Evolutionary conservation across 2,888 invertebrate species (phyloP), one percentile per base, ranked within the genome.

Genomic region (Aleiodes alternator): DNA sequence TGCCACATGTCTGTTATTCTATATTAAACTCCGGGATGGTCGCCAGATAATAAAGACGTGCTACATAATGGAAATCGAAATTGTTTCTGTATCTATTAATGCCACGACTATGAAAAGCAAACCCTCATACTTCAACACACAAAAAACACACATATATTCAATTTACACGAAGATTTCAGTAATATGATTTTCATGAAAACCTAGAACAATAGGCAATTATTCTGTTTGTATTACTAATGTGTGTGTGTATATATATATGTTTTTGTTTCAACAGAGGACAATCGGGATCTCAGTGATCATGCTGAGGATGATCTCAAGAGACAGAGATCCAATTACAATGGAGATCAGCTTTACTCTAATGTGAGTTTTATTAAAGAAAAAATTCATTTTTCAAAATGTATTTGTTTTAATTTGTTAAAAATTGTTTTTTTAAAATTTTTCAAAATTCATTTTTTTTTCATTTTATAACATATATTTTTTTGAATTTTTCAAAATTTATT

Each of bases 271-370:
- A 61, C 93, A 95, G 96, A 96, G 90, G 96, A 97, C 89, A 96
- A 96, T 90, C 93, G 96, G 85, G 96, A 96, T 90, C 93, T 96
- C 88, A 96, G 95, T 90, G 96, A 96, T 87, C 95, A 96, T 91
- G 93, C 94, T 43, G 96, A 97, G 85, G 96, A 97, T 84, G 97
- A 97, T 85, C 92, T 95, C 72, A 97, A 97, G 89, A 93, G 96
- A 89, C 96, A 97, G 89, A 93, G 96, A 90, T 93, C 94, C 88
- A 95, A 96, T 84, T 97, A 96, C 90, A 96, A 95, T 86, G 96
- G 96, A 69, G 97, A 97, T 89, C 96, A 96, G 90, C 93, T 97
- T 84, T 97, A 96, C 90, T 94, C 96, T 72, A 96, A 96, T 90
- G 96, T 96, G 92, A 94, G 95, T 93, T n/a, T n/a, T n/a, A n/a